These are phyloP conservation scores for Drosophila athabasca DNA, from an alignment of 1,140 invertebrate genomes.

Conservation along the genomic window DNA sequence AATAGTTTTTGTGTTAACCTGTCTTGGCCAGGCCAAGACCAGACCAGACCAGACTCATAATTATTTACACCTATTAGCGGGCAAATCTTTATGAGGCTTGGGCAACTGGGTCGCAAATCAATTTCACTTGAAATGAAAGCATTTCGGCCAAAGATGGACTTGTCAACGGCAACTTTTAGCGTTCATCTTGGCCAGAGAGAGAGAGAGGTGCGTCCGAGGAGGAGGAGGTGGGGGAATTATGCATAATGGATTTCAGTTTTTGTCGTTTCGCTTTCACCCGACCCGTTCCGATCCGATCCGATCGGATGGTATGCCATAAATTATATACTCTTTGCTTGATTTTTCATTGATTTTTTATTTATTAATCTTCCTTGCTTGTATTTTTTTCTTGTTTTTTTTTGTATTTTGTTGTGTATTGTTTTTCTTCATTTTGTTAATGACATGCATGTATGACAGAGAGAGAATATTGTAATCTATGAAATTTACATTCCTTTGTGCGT, in stretches of 20 bases:
- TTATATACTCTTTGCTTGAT: constrained; percentile 63
- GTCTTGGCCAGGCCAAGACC: constrained; percentile 44
- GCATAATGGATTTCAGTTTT: constrained; percentile 59
- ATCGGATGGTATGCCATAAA: constrained; percentile 39
- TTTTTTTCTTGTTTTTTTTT: constrained; percentile 54
- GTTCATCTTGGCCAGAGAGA: constrained; percentile 6
- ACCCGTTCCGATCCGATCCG: too few relatives aligned
- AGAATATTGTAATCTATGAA: constrained; percentile 61
- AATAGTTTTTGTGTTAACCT: constrained; percentile 35
- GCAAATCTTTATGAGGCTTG: constrained; percentile 62
- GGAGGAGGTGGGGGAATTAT: constrained; percentile 35
- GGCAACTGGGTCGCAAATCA: constrained; percentile 77
- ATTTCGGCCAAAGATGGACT: constrained; percentile 66
- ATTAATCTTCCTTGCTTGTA: constrained; percentile 74
- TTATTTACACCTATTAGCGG: constrained; percentile 76
- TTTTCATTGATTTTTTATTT: constrained; percentile 82
- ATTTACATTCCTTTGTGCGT: constrained; percentile 77
- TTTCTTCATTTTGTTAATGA: constrained; percentile 83
- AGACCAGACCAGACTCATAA: constrained; percentile 61
- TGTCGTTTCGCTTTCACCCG: constrained; percentile 67
- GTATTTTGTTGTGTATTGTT: constrained; percentile 55
- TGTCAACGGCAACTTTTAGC: constrained; percentile 50
- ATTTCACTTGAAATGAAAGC: constrained; percentile 80
- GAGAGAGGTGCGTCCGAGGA: background rate
- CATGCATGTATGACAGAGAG: constrained; percentile 82